Evolutionary conservation across 2,888 invertebrate genomes (phyloP).

Genomic region (Julus scanicus): DNA sequence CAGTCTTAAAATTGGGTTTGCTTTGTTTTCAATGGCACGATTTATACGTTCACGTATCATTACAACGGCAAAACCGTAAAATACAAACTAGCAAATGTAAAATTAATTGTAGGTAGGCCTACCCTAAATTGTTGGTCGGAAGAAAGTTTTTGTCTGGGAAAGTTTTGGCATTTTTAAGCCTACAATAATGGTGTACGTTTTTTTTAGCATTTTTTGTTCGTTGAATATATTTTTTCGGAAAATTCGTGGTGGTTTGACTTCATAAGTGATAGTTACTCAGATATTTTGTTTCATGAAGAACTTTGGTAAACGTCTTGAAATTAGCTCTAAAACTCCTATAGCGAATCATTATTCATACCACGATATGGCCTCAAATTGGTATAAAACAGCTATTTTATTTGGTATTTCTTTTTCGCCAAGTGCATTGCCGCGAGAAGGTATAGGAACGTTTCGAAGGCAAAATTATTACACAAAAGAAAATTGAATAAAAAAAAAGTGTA

Average conservation of each 20-base stretch:
- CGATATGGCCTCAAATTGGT: slow-evolving; percentile 18
- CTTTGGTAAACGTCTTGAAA: not conserved
- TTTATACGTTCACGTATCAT: not conserved
- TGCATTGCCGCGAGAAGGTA: not conserved
- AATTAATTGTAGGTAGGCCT: slow-evolving; percentile 38
- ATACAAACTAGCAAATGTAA: not conserved
- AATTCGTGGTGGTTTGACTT: slow-evolving; percentile 18
- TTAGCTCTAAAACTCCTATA: not conserved
- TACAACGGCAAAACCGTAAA: not conserved
- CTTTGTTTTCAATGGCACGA: slow-evolving; percentile 16
- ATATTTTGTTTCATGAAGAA: not conserved
- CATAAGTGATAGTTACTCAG: not conserved
- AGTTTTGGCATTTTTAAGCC: not conserved
- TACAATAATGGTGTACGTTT: not conserved
- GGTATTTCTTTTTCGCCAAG: not conserved
- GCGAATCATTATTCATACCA: slow-evolving; percentile 30
- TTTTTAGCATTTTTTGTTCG: not conserved
- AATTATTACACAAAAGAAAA: not conserved
- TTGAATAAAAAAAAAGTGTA: slow-evolving; percentile 12
- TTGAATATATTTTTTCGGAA: not conserved
- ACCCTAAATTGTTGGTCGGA: not conserved
- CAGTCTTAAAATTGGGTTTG: not conserved
- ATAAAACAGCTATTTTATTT: slow-evolving; percentile 21
- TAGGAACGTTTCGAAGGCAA: not conserved
- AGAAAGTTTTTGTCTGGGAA: slow-evolving; percentile 34